Evolutionary conservation across 1,140 invertebrate species (phyloP), one percentile per base, ranked within the genome.

Genomic region (Drosophila tristis): DNA sequence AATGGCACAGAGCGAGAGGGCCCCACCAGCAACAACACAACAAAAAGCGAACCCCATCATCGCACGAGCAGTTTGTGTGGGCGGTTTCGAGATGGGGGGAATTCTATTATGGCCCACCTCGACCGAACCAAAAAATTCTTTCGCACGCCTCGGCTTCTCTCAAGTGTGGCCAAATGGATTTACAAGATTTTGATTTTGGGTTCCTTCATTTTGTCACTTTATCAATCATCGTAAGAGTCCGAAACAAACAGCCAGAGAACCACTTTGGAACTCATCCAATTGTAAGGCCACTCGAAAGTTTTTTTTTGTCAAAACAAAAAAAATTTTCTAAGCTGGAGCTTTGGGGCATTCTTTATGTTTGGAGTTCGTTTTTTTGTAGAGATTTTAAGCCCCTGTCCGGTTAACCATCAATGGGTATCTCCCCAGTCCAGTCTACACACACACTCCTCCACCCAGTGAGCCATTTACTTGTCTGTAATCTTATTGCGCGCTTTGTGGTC

Each of bases 211-310:
- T 54, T 54, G 51, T 53, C 78, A 75, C 77, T 86, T 78, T 72
- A 78, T 87, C 82, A 87, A 62, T 74, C 63, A 56, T 65, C 53
- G 50, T 45, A 42, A 49, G 47, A 60, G 57, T 42, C 58, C 35
- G 11, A 55, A 59, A 49, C 31, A 68, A 80, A 62, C 47, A 68
- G 31, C 35, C 20, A 49, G 31, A 62, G 47, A 80, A 80, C 45
- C 66, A 87, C 72, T 86, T 61, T 42, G 73, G 35, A 87, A 76
- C 70, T 62, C 82, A 89, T 87, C 82, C 82, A 87, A 87, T 87
- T 87, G 82, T 87, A 59, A 54, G 75, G 35, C 56, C 58, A 70
- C 82, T 87, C 62, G 48, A 85, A 63, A 77, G 47, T 62, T 73
- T 80, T 81, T 66, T 74, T 63, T 54, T 55, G 45, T 39, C 50